Evolutionary conservation across 2,888 invertebrate species (phyloP).

Genomic region (Chrysina gloriosa): DNA sequence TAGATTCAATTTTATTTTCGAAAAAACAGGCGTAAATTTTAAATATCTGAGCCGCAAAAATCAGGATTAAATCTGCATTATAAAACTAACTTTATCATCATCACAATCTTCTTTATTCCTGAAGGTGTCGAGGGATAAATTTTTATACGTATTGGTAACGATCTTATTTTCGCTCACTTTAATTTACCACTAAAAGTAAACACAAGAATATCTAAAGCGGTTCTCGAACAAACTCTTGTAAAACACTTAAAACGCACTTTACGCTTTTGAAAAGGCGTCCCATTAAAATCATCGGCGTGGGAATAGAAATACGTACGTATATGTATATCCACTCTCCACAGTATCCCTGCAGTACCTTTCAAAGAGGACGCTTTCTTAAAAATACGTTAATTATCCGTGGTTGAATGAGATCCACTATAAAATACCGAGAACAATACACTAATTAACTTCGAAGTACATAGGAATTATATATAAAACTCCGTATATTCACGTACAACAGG

Average conservation of each 20-base stretch:
- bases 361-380: neutral
- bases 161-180: too few relatives aligned
- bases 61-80: too few relatives aligned
- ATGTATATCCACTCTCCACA: neutral
- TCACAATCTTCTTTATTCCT: too few relatives aligned
- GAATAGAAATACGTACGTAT: conserved; percentile 12
- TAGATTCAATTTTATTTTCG: too few relatives aligned
- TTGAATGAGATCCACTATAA: conserved; percentile 6
- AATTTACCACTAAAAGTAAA: too few relatives aligned
- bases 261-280: conserved; percentile 9
- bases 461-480: neutral
- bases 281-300: conserved; percentile 9
- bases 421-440: conserved; percentile 8
- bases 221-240: conserved; percentile 21
- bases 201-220: neutral
- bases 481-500: too few relatives aligned
- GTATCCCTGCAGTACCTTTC: neutral
- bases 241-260: conserved; percentile 22
- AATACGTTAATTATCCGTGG: neutral
- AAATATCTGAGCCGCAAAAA: too few relatives aligned
- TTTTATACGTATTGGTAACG: too few relatives aligned
- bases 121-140: too few relatives aligned
- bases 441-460: neutral
- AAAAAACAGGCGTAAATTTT: too few relatives aligned
- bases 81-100: too few relatives aligned